Evolutionary conservation across 2,797 vertebrate genomes (phyloP).

Genomic region (Selene dorsalis): DNA sequence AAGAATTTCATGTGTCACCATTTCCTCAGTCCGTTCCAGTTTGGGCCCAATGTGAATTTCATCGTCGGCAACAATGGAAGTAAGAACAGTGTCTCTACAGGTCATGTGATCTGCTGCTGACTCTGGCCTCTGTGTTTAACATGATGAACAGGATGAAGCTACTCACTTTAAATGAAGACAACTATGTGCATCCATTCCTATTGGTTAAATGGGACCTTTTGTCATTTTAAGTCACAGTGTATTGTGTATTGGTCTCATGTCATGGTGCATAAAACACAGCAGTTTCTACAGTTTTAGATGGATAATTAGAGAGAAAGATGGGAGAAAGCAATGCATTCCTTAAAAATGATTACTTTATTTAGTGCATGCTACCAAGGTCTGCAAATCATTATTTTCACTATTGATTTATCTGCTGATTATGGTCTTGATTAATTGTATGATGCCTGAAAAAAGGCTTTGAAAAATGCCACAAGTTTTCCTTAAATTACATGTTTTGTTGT

Average conservation of each 20-base stretch:
- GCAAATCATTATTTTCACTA: background rate
- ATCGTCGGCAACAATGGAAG: slow-evolving; percentile 74
- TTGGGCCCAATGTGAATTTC: slow-evolving; percentile 93
- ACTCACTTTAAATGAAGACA: background rate
- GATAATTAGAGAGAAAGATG: too few relatives aligned
- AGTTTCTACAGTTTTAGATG: background rate
- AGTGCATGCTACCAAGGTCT: background rate
- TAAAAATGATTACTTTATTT: background rate
- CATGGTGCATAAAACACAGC: background rate
- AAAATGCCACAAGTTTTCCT: background rate
- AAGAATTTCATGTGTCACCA: slow-evolving; percentile 95
- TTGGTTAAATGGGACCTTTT: background rate
- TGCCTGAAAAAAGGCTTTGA: background rate
- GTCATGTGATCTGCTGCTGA: background rate
- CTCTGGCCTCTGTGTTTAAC: background rate
- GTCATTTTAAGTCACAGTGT: too few relatives aligned
- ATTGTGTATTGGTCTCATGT: background rate
- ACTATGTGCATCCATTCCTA: too few relatives aligned
- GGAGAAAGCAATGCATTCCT: too few relatives aligned
- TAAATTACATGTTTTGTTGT: too few relatives aligned
- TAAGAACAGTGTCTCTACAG: slow-evolving; percentile 29
- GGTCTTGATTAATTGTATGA: background rate
- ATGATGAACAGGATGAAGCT: background rate
- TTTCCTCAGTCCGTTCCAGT: slow-evolving; percentile 90
- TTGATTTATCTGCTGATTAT: background rate